Base-by-base conservation (phyloP, 2,113 vertebrate genomes). In the Ophthalmolycus amberensis region DNA sequence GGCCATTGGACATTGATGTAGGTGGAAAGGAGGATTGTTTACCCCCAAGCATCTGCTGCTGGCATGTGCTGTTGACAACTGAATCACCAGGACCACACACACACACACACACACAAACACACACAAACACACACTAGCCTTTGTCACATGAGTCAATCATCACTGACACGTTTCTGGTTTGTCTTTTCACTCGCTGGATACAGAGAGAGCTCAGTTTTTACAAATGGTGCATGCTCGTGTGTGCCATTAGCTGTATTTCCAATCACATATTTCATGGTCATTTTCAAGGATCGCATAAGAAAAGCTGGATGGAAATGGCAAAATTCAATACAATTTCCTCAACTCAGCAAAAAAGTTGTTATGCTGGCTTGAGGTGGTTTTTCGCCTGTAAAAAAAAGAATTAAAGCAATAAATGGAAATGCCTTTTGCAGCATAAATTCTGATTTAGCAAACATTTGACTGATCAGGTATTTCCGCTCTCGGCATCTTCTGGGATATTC, bases 21-120 rank as follows among this genome's bases (percentile, higher is more conserved):
- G 54, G 67, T 63, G 75, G 65, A 69, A 76, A 80, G 10, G 34
- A 79, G 34, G 69, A 48, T 32, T 3, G 68, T 87, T 75, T 75
- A 59, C 65, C 82, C 68, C 48, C 46, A 54, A 85, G 83, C 77
- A 75, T 52, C 79, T 77, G 75, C 79, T 77, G 75, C 68, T 82
- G 84, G 69, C 87, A 79, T 85, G 79, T 79, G 56, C 65, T 86
- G 54, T 63, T 81, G 84, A 81, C 78, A 77, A 74, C 25, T 89
- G 88, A 86, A 81, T 89, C 81, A 79, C 27, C 66, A 56, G 48
- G 71, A 86, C 29, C 63, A 75, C 71, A 67, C 54, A 62, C 37
- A 38, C 37, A 46, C 67, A 54, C 25, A 38, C 72, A 70, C 50
- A 40, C 32, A 63, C 56, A 63, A 20, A 48, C 29, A 71, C 52